Evolutionary conservation across 2,113 vertebrate genomes (phyloP), one percentile per base, ranked within the genome.

Genomic region (Alouatta palliata): DNA sequence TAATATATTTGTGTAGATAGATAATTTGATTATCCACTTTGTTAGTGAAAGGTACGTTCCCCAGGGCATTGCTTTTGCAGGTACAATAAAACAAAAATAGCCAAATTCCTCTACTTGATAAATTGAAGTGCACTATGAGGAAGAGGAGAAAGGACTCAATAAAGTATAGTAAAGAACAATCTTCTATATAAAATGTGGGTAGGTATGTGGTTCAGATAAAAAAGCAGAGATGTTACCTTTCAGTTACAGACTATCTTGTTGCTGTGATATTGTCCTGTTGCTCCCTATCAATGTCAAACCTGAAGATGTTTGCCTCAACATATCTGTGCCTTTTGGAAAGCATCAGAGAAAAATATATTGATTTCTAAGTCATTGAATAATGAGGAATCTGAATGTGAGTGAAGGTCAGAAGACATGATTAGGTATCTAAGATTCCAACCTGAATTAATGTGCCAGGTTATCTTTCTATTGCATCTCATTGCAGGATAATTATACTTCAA

Each of bases 21-120:
- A 86, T 49, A 81, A 89, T 91, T 49, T 80, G 45, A 89, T 73
- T 91, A 82, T 35, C 2, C 3, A 56, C 3, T 52, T 89, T 61
- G 8, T 82, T 30, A 43, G 3, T 68, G 86, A 84, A 89, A 52
- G 23, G 27, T 80, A 19, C 52, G 8, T 40, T 70, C 6, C 20
- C 16, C 0, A n/a, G 92, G 16, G 5, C 13, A 58, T 61, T 30
- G 37, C 37, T 88, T 94, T 87, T 88, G 81, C 77, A 89, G 25
- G 32, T 70, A 4, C 40, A 90, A 14, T 56, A 27, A 91, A 88
- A 82, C 5, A 43, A 89, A 8, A 8, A 5, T 23, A 64, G 20
- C 0, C 32, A 73, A 54, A 73, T 68, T 91, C 19, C 19, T 73
- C 43, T 84, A 19, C 56, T 66, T 87, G 4, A 43, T 80, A 75